Percentiles rank a stretch among this genome's conserved stretches.
Conservation (phyloP, 2,797 vertebrate species). For the Sardinella longiceps region DNA sequence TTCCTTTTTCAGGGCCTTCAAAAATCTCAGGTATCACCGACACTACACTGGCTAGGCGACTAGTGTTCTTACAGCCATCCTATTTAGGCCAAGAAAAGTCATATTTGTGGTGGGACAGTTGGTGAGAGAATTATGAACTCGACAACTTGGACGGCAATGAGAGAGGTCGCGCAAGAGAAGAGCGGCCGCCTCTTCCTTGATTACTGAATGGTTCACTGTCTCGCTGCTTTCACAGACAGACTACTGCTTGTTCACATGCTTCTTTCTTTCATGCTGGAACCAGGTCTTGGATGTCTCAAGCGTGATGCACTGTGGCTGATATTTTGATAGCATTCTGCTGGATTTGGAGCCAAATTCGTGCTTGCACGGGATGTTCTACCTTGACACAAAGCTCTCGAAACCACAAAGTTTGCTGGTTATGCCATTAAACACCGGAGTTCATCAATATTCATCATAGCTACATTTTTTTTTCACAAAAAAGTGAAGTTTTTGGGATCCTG, state of each 20-base stretch:
- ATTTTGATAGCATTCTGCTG: constrained; percentile 7
- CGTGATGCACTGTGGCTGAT: not conserved
- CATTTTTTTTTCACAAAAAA: not conserved
- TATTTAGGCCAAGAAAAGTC: constrained; percentile 30
- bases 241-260: not conserved
- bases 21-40: constrained; percentile 10
- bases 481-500: not conserved
- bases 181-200: not conserved
- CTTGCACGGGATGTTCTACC: constrained; percentile 2
- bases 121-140: constrained; percentile 33
- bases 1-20: constrained; percentile 1
- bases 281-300: not conserved
- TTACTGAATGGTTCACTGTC: constrained; percentile 2
- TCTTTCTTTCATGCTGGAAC: not conserved
- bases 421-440: not conserved
- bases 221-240: not conserved
- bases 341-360: not conserved
- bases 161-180: not conserved
- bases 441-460: constrained; percentile 13
- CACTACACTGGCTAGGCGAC: constrained; percentile 14
- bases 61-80: constrained; percentile 17
- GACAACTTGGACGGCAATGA: constrained; percentile 25
- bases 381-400: not conserved
- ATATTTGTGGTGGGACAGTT: constrained; percentile 29
- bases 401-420: constrained; percentile 6